These are phyloP conservation scores for Camponotus vicinus DNA, from an alignment of 1,140 invertebrate species.

Conservation along the genomic window DNA sequence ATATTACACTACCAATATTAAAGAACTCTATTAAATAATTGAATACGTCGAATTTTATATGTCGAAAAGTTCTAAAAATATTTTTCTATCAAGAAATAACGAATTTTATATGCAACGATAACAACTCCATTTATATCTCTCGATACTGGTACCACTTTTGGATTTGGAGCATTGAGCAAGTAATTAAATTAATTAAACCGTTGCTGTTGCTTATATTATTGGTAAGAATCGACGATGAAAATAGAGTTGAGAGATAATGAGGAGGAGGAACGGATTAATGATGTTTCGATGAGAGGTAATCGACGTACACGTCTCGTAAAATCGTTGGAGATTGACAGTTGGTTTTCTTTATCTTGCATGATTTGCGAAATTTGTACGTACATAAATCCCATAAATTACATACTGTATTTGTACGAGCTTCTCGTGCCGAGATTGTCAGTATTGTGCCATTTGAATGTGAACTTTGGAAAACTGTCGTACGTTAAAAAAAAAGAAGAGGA, in stretches of 20 bases:
- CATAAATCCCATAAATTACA: constrained; percentile 23
- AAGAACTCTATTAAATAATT: background rate
- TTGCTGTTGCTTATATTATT: constrained; percentile 22
- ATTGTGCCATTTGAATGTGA: background rate
- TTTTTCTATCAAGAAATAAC: background rate
- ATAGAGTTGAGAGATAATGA: background rate
- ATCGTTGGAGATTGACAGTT: constrained; percentile 76
- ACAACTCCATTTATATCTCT: background rate
- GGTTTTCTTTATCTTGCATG: constrained; percentile 51
- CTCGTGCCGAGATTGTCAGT: background rate
- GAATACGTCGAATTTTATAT: background rate
- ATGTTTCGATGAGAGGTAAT: constrained; percentile 69
- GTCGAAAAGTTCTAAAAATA: background rate
- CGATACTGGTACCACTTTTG: background rate
- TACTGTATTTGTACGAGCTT: background rate
- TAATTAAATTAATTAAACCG: constrained; percentile 23
- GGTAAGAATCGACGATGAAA: constrained; percentile 14
- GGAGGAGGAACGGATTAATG: constrained; percentile 32
- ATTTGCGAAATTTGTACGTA: constrained; percentile 45
- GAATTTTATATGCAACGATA: background rate
- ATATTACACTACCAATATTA: background rate
- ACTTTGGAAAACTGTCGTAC: background rate
- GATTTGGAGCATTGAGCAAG: background rate
- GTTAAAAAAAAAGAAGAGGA: background rate
- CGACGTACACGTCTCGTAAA: constrained; percentile 76